These are phyloP conservation scores for Pheosia tremula DNA, from an alignment of 2,888 invertebrate genomes.

Conservation along the genomic window DNA sequence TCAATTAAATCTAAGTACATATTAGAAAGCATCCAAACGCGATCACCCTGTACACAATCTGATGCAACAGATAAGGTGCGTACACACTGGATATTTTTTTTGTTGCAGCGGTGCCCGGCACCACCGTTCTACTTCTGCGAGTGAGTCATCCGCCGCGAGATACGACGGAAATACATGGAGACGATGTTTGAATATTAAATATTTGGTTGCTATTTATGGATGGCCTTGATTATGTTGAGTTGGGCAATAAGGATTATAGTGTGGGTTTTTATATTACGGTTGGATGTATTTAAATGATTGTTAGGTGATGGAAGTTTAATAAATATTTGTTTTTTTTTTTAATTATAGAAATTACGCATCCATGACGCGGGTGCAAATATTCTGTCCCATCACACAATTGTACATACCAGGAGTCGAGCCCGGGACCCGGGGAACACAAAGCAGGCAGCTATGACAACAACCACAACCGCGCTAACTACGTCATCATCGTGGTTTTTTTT, in stretches of 20 bases:
- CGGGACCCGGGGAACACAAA: no score
- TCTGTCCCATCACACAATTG: no score
- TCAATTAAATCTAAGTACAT: constrained; percentile 7
- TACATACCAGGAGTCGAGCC: no score
- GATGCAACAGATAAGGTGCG: constrained; percentile 81
- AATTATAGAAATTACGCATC: no score
- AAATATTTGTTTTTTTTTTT: no score
- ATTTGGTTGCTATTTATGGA: constrained; percentile 1
- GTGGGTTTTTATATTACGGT: not conserved
- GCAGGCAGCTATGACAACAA: no score
- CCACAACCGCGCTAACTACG: no score
- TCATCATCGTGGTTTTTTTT: no score
- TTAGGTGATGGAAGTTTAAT: no score
- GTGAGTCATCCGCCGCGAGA: constrained; percentile 66
- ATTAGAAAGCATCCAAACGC: constrained; percentile 13
- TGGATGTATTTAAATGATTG: no score
- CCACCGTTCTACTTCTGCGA: constrained; percentile 75
- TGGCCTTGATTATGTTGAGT: not conserved
- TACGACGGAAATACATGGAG: constrained; percentile 54
- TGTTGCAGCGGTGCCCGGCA: constrained; percentile 69
- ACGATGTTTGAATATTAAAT: constrained; percentile 19
- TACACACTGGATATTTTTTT: constrained; percentile 66
- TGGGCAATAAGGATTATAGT: not conserved
- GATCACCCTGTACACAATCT: constrained; percentile 69
- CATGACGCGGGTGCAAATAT: no score